These are phyloP conservation scores for Drosophila tani DNA, from an alignment of 1,140 invertebrate species.

Conservation along the genomic window DNA sequence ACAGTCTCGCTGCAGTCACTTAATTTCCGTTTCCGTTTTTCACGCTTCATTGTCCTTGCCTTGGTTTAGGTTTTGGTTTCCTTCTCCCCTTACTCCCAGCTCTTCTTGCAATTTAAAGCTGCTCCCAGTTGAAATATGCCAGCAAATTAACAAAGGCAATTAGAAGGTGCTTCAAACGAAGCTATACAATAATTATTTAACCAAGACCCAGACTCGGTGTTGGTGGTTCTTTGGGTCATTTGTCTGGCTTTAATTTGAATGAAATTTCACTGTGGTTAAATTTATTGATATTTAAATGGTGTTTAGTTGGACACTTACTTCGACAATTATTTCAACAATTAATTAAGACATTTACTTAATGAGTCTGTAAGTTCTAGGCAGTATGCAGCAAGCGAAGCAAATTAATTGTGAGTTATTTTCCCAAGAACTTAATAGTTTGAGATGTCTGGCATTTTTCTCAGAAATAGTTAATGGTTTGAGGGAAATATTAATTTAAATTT, in stretches of 20 bases:
- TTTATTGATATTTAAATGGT: not conserved
- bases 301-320: not conserved
- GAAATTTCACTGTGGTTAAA: not conserved
- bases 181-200: slow-evolving; percentile 50
- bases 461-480: no score
- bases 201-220: not conserved
- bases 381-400: not conserved
- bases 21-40: slow-evolving; percentile 75
- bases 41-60: slow-evolving; percentile 72
- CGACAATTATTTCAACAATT: not conserved
- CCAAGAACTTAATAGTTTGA: no score
- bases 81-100: not conserved
- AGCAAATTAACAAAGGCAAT: slow-evolving; percentile 75
- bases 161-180: slow-evolving; percentile 63
- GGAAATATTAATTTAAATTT: no score
- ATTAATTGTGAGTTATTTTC: not conserved
- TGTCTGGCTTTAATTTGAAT: slow-evolving; percentile 3
- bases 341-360: not conserved
- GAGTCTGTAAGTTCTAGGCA: not conserved
- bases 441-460: no score
- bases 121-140: slow-evolving; percentile 51
- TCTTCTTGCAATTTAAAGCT: slow-evolving; percentile 40
- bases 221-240: not conserved
- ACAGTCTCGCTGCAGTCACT: slow-evolving; percentile 59
- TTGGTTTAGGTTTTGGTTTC: slow-evolving; percentile 41